phyloP scores from a whole-genome alignment of 2,888 invertebrate genomes.

The Petrolisthes cinctipes region DNA sequence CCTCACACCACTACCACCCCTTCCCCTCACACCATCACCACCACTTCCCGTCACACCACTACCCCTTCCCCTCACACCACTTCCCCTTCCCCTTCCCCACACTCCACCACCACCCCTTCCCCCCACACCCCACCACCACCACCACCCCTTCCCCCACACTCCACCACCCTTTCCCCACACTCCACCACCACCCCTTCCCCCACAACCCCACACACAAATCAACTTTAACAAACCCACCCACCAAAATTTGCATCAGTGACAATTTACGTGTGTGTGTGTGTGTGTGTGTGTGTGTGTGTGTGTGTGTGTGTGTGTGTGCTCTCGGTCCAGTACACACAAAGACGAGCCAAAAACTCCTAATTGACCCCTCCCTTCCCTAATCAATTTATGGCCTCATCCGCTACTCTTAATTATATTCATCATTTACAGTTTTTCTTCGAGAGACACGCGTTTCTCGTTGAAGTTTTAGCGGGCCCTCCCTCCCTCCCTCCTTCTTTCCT shows the following conservation, averaged over 20 bases:
- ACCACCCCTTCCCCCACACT: neutral
- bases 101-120: neutral
- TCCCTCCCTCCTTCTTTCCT: no score
- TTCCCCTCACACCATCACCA: neutral
- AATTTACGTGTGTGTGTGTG: slow-evolving; percentile 31
- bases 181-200: neutral
- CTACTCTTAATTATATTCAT: no score
- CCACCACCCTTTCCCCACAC: no score
- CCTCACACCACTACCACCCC: neutral
- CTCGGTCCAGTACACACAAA: neutral
- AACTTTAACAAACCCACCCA: no score
- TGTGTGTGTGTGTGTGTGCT: slow-evolving; percentile 23
- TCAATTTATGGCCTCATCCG: no score
- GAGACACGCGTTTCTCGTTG: no score
- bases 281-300: slow-evolving; percentile 32
- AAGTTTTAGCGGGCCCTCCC: no score
- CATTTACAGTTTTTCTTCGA: no score
- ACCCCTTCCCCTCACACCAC: neutral
- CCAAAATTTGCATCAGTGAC: no score
- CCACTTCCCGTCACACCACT: neutral
- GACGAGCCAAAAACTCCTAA: no score
- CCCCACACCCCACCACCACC: neutral
- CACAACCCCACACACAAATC: no score
- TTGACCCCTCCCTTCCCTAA: no score
- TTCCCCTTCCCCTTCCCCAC: neutral